Percentiles rank a stretch among this genome's conserved stretches.
Evolutionary conservation across 2,888 invertebrate species (phyloP).

Genomic region (Drosophila anceps): DNA sequence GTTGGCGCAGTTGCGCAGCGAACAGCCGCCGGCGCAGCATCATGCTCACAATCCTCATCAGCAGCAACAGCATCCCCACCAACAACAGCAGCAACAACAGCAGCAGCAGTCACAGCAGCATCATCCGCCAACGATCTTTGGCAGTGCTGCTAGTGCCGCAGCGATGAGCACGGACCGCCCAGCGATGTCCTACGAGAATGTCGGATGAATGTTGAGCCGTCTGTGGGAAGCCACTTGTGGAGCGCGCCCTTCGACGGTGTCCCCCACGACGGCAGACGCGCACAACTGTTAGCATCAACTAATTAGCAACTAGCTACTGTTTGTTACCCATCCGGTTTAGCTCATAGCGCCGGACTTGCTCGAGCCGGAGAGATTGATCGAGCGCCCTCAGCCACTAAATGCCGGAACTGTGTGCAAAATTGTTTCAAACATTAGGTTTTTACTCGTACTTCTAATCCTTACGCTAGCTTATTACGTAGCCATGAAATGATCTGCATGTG

Average conservation of each 20-base stretch:
- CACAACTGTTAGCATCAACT: constrained; percentile 59
- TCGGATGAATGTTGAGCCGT: constrained; percentile 84
- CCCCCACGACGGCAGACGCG: constrained; percentile 76
- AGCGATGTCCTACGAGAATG: constrained; percentile 84
- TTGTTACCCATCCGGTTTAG: constrained; percentile 20
- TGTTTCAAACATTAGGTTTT: constrained; percentile 65
- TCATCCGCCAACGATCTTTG: constrained; percentile 82
- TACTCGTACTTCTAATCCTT: constrained; percentile 46
- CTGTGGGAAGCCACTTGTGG: constrained; percentile 84
- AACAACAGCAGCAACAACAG: constrained; percentile 52
- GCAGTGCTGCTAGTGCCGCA: constrained; percentile 73
- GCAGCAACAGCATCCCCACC: constrained; percentile 74
- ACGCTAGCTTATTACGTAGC: constrained; percentile 54
- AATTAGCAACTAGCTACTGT: constrained; percentile 17
- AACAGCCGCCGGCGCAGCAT: constrained; percentile 82
- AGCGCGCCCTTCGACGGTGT: constrained; percentile 79
- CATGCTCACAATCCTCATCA: constrained; percentile 83
- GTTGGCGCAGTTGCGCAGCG: constrained; percentile 81
- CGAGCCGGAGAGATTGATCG: background rate
- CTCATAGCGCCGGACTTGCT: constrained; percentile 17
- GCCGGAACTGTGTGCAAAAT: constrained; percentile 64
- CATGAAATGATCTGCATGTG: constrained; percentile 60
- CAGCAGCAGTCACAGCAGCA: constrained; percentile 55
- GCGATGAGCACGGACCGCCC: constrained; percentile 83
- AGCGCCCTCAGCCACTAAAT: constrained; percentile 14